These are phyloP conservation scores for Fundulus diaphanus DNA, from an alignment of 2,797 vertebrate genomes.

Conservation along the genomic window DNA sequence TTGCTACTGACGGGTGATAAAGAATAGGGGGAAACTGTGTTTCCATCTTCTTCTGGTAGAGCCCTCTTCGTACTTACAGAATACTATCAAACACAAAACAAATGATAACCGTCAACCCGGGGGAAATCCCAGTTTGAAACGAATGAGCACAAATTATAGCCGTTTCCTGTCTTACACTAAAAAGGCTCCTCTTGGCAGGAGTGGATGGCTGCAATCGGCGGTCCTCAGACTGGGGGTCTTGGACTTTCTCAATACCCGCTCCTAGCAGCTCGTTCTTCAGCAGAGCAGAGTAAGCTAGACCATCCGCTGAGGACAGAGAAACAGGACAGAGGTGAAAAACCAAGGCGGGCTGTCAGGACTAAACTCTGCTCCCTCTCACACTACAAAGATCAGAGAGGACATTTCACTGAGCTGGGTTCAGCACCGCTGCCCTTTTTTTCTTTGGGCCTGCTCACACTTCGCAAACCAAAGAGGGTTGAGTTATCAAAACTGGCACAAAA, in stretches of 20 bases:
- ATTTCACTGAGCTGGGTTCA: slow-evolving; percentile 44
- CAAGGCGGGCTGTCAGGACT: slow-evolving; percentile 32
- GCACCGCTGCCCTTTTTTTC: slow-evolving; percentile 28
- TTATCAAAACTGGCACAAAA: slow-evolving; percentile 28
- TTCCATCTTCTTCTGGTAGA: slow-evolving; percentile 91
- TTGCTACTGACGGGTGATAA: slow-evolving; percentile 98
- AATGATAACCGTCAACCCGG: background rate
- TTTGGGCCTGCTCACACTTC: slow-evolving; percentile 18
- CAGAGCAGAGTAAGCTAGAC: slow-evolving; percentile 94
- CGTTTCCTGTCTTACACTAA: slow-evolving; percentile 83
- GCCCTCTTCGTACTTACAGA: slow-evolving; percentile 93
- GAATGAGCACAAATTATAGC: background rate
- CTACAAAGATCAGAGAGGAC: slow-evolving; percentile 35
- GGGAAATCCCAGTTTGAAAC: background rate
- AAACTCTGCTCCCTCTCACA: slow-evolving; percentile 29
- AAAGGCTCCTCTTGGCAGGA: slow-evolving; percentile 94
- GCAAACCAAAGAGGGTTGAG: slow-evolving; percentile 49
- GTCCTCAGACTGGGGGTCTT: slow-evolving; percentile 97
- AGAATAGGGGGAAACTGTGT: slow-evolving; percentile 96
- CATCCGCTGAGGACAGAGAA: slow-evolving; percentile 79
- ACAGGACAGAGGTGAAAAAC: slow-evolving; percentile 43
- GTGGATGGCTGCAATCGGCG: slow-evolving; percentile 93
- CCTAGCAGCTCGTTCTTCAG: slow-evolving; percentile 97
- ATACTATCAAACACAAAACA: slow-evolving; percentile 83
- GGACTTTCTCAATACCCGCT: slow-evolving; percentile 96